phyloP scores from a whole-genome alignment of 35 echinoderm and acorn worm species.

The Heliocidaris erythrogramma region DNA sequence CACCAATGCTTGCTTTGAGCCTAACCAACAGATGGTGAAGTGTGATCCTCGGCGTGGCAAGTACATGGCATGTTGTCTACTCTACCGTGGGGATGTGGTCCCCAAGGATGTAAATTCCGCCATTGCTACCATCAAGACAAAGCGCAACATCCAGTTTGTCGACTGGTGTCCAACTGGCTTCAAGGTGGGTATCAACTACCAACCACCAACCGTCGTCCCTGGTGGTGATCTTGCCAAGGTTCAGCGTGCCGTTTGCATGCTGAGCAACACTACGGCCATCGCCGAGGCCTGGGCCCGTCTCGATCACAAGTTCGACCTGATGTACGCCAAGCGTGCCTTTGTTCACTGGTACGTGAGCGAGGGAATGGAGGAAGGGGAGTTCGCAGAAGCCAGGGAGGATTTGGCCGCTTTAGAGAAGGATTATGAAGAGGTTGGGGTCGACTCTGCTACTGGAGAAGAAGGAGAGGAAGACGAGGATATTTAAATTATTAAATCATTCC shows the following conservation, averaged over 20 bases:
- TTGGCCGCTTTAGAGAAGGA: neutral
- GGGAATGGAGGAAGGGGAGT: neutral
- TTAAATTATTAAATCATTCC: neutral
- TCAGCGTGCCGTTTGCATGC: constrained; percentile 70
- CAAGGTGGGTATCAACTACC: constrained; percentile 75
- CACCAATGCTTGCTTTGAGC: neutral
- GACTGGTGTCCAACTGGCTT: constrained; percentile 78
- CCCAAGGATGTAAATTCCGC: neutral
- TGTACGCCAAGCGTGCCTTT: constrained; percentile 78
- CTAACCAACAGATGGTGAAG: neutral
- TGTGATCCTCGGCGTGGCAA: neutral
- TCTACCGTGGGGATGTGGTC: neutral
- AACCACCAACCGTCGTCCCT: constrained; percentile 65
- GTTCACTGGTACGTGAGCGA: constrained; percentile 64
- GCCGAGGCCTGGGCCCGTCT: constrained; percentile 68
- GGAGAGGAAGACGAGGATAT: neutral
- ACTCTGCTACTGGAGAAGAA: neutral
- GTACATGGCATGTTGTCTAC: neutral
- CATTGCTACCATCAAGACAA: constrained; percentile 2
- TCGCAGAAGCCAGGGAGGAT: neutral
- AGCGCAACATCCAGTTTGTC: constrained; percentile 57
- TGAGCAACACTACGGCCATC: constrained; percentile 74
- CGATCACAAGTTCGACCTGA: constrained; percentile 70
- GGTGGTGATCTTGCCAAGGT: constrained; percentile 74
- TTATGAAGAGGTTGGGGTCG: neutral